phyloP scores from a whole-genome alignment of 2,888 invertebrate genomes.

The Eupithecia insigniata region DNA sequence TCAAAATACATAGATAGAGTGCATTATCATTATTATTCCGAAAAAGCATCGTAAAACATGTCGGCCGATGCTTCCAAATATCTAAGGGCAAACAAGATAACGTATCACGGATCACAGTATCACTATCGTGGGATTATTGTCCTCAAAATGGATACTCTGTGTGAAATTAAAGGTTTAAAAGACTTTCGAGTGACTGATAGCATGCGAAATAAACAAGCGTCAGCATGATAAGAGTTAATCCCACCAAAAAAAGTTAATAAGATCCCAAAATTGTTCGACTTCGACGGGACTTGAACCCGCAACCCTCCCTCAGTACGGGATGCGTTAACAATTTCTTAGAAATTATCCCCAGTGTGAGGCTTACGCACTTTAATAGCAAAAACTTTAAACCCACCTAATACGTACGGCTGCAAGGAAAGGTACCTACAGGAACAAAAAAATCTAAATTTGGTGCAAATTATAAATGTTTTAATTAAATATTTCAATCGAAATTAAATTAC shows the following conservation, averaged over 20 bases:
- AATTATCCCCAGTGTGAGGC: too few species aligned
- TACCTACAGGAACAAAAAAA: too few species aligned
- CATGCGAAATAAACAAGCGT: not conserved
- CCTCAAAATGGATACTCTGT: conserved; percentile 40
- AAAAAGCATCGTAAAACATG: not conserved
- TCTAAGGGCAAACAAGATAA: conserved; percentile 53
- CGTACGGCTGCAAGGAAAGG: too few species aligned
- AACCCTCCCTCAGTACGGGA: too few species aligned
- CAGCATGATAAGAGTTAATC: not conserved
- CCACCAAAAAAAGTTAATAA: too few species aligned
- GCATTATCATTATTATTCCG: not conserved
- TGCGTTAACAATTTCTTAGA: too few species aligned
- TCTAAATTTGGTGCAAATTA: too few species aligned
- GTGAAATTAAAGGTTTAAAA: conserved; percentile 49
- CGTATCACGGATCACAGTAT: conserved; percentile 53
- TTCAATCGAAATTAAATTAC: too few species aligned
- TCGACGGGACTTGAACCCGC: too few species aligned
- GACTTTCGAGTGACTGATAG: conserved; percentile 37
- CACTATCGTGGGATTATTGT: conserved; percentile 45
- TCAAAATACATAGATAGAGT: not conserved
- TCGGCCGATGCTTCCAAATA: conserved; percentile 29
- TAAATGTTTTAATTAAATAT: too few species aligned
- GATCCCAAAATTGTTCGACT: too few species aligned
- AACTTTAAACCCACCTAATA: not conserved
- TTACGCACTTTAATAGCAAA: too few species aligned